These are phyloP conservation scores for Lordiphosa mommai DNA, from an alignment of 1,140 invertebrate genomes.

Conservation along the genomic window DNA sequence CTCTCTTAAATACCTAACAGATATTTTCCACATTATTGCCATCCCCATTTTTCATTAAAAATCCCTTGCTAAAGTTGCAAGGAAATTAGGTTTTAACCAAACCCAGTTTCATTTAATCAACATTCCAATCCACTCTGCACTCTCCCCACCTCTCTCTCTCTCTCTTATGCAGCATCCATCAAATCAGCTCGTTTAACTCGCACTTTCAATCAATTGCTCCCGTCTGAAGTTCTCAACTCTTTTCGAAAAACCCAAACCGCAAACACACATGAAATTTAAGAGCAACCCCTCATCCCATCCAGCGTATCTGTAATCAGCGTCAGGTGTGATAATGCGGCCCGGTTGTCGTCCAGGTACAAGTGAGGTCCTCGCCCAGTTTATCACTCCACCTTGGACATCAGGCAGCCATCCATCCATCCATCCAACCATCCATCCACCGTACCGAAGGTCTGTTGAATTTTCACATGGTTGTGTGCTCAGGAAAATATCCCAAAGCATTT, in stretches of 20 bases:
- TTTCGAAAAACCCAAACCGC: neutral
- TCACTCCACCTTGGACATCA: constrained; percentile 34
- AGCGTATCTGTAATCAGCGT: constrained; percentile 46
- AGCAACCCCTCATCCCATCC: constrained; percentile 12
- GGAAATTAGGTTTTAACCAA: no score
- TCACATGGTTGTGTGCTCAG: constrained; percentile 60
- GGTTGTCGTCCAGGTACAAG: neutral
- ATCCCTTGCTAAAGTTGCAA: no score
- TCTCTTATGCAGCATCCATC: constrained; percentile 28
- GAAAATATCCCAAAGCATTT: constrained; percentile 66
- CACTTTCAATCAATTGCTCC: constrained; percentile 40
- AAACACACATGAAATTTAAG: constrained; percentile 37
- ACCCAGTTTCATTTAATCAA: no score
- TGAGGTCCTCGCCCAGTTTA: constrained; percentile 46
- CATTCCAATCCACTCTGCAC: no score
- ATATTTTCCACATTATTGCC: no score
- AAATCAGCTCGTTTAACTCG: constrained; percentile 18
- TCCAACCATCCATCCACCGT: constrained; percentile 16
- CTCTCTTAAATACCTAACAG: no score
- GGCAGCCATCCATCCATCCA: constrained; percentile 8
- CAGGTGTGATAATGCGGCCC: constrained; percentile 60
- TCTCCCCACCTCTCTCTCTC: neutral
- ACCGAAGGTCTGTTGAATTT: constrained; percentile 52
- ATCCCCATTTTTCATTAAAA: no score
- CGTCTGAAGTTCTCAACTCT: neutral